Evolutionary conservation across 2,113 vertebrate species (phyloP).

Genomic region (Pimephales promelas): DNA sequence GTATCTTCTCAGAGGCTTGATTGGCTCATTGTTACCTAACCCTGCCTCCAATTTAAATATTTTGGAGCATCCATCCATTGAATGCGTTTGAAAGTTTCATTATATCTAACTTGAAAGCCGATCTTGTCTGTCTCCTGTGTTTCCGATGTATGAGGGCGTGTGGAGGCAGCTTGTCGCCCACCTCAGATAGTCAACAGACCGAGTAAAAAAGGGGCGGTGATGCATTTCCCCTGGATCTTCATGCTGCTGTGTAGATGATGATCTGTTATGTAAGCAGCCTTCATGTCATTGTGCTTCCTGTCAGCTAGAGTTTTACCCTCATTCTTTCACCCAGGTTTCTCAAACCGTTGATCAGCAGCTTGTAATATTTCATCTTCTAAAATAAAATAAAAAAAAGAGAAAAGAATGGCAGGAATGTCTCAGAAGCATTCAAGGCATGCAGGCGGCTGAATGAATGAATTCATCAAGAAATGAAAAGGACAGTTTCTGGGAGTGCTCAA

Average conservation of each 20-base stretch:
- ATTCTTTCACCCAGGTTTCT: slow-evolving; percentile 50
- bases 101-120: slow-evolving; percentile 13
- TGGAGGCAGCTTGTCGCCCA: slow-evolving; percentile 35
- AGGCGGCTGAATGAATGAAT: slow-evolving; percentile 35
- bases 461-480: slow-evolving; percentile 34
- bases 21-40: background rate
- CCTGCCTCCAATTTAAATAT: background rate
- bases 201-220: slow-evolving; percentile 22
- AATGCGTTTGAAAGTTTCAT: slow-evolving; percentile 11
- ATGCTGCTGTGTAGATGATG: slow-evolving; percentile 50
- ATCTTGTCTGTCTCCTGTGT: background rate
- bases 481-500: background rate
- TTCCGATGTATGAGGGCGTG: background rate
- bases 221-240: slow-evolving; percentile 36
- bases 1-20: background rate
- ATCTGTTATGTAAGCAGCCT: slow-evolving; percentile 52
- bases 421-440: background rate
- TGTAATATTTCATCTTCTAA: slow-evolving; percentile 38
- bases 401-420: slow-evolving; percentile 2
- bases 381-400: background rate
- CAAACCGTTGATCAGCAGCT: slow-evolving; percentile 44
- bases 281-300: slow-evolving; percentile 50
- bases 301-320: slow-evolving; percentile 48
- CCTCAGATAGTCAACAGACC: slow-evolving; percentile 31
- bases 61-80: slow-evolving; percentile 3